Conservation (phyloP, 2,888 invertebrate genomes). For the Pterobdella sp. region DNA sequence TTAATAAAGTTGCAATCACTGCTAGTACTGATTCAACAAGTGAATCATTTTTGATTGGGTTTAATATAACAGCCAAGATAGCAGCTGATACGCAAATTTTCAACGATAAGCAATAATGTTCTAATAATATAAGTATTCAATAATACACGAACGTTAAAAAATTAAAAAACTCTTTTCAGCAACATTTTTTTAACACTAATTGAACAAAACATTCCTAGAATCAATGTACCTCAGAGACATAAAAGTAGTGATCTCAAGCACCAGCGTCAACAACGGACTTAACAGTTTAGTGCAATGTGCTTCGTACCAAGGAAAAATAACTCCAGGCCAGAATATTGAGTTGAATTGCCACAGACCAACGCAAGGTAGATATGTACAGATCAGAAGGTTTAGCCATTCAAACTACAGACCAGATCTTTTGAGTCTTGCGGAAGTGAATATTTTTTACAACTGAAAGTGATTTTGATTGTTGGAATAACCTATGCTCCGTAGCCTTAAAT, state of each 20-base stretch:
- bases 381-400: background rate
- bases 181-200: background rate
- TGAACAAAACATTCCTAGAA: background rate
- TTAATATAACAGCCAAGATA: background rate
- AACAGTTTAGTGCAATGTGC: background rate
- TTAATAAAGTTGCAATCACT: slow-evolving; percentile 18
- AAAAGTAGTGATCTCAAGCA: background rate
- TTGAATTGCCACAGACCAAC: background rate
- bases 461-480: no score
- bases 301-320: no score
- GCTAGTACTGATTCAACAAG: background rate
- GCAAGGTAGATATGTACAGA: background rate
- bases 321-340: background rate
- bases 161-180: background rate
- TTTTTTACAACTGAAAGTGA: background rate
- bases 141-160: no score
- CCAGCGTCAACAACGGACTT: background rate
- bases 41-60: background rate
- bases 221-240: background rate
- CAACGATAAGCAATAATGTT: no score
- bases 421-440: background rate
- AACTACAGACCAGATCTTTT: background rate
- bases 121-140: no score
- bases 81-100: no score
- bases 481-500: no score